These are phyloP conservation scores for Okamejei kenojei DNA, from an alignment of 2,797 vertebrate genomes.

Conservation along the genomic window DNA sequence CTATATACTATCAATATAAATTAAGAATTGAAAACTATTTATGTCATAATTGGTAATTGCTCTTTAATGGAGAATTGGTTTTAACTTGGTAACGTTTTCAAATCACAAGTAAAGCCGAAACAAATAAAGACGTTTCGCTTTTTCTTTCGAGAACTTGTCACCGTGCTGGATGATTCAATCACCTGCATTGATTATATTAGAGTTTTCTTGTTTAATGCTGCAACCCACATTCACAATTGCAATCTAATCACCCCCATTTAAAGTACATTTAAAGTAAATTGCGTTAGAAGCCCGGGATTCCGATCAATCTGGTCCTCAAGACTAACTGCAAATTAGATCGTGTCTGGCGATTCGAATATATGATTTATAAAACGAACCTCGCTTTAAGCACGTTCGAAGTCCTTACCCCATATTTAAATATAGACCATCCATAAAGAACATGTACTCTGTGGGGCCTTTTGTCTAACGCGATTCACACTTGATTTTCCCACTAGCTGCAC, in stretches of 20 bases:
- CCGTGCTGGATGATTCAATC: not conserved
- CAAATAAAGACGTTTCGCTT: not conserved
- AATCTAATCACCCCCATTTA: not conserved
- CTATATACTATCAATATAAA: not conserved
- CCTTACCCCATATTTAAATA: not conserved
- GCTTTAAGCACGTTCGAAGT: not conserved
- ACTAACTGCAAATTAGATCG: conserved; percentile 1
- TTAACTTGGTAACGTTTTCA: not conserved
- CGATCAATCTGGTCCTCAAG: too few relatives aligned
- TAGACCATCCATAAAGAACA: not conserved
- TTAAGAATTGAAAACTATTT: not conserved
- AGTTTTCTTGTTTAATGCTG: not conserved
- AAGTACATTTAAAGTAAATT: not conserved
- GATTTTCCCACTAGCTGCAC: not conserved
- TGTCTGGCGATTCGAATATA: not conserved
- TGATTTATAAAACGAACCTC: conserved; percentile 1
- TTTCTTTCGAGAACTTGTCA: not conserved
- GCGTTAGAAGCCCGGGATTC: not conserved
- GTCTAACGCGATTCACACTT: not conserved
- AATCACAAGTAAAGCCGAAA: not conserved
- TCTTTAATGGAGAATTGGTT: not conserved
- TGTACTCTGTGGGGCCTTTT: not conserved
- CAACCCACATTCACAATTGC: not conserved
- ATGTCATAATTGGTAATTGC: not conserved
- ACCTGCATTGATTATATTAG: too few relatives aligned